These are phyloP conservation scores for Octopus bimaculoides DNA, from an alignment of 1,140 invertebrate genomes.

Conservation along the genomic window DNA sequence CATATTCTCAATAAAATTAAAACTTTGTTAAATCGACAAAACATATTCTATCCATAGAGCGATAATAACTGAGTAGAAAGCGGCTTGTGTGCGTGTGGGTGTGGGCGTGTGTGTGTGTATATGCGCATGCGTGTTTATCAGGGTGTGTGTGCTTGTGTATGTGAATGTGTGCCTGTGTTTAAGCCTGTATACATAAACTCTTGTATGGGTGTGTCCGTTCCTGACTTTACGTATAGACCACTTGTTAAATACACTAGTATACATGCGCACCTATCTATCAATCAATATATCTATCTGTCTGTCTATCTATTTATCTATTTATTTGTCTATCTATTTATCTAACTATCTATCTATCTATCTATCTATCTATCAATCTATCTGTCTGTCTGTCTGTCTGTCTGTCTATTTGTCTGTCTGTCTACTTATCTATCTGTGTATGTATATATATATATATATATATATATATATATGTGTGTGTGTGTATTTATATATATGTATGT, in stretches of 20 bases:
- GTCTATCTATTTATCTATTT: not conserved
- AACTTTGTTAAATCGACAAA: too few relatives aligned
- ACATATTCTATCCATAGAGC: too few relatives aligned
- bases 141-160: not conserved
- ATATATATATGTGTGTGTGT: not conserved
- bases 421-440: not conserved
- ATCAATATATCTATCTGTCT: not conserved
- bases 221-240: not conserved
- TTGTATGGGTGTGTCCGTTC: not conserved
- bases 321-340: not conserved
- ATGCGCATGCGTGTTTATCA: not conserved
- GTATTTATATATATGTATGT: not conserved
- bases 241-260: not conserved
- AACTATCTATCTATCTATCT: not conserved
- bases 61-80: too few relatives aligned
- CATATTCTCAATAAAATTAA: too few relatives aligned
- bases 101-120: not conserved
- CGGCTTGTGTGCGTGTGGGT: too few relatives aligned
- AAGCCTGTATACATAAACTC: not conserved
- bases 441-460: not conserved
- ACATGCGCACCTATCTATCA: not conserved
- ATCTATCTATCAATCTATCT: not conserved
- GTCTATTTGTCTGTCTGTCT: not conserved
- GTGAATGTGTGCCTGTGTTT: not conserved
- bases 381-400: not conserved